phyloP scores from a whole-genome alignment of 2,113 vertebrate species.

The Eurystomus gularis region DNA sequence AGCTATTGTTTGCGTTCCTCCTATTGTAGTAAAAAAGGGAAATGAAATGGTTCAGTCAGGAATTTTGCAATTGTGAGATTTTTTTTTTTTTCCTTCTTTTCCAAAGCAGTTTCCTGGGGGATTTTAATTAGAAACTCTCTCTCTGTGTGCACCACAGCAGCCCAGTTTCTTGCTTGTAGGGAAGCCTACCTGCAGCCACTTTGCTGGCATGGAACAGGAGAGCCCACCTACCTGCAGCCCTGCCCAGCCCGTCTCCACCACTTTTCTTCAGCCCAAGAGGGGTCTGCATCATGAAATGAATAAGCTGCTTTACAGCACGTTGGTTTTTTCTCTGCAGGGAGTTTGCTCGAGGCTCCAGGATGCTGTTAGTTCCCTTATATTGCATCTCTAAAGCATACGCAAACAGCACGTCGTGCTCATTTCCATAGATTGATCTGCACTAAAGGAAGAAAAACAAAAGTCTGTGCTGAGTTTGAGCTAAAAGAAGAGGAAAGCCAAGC shows the following conservation, averaged over 20 bases:
- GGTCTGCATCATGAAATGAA: neutral
- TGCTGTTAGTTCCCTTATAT: neutral
- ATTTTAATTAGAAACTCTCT: neutral
- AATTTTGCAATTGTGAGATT: neutral
- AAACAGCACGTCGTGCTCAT: neutral
- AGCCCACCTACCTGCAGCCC: neutral
- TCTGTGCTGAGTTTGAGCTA: neutral
- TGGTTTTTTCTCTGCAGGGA: neutral
- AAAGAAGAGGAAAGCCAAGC: neutral
- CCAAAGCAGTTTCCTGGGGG: neutral
- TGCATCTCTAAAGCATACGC: neutral
- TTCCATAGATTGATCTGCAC: neutral
- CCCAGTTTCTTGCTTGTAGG: neutral
- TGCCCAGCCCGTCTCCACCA: fast-evolving
- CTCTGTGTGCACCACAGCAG: neutral
- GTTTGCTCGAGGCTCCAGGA: neutral
- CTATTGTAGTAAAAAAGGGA: neutral
- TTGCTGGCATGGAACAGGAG: neutral
- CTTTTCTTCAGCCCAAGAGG: neutral
- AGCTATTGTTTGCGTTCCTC: neutral
- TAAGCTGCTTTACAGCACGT: neutral
- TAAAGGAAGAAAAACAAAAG: neutral
- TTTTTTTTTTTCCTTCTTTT: neutral
- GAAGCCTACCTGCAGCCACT: neutral
- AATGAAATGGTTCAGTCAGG: conserved; percentile 22